These are phyloP conservation scores for Orthonychiurus folsomi DNA, from an alignment of 2,888 invertebrate genomes.

Conservation along the genomic window DNA sequence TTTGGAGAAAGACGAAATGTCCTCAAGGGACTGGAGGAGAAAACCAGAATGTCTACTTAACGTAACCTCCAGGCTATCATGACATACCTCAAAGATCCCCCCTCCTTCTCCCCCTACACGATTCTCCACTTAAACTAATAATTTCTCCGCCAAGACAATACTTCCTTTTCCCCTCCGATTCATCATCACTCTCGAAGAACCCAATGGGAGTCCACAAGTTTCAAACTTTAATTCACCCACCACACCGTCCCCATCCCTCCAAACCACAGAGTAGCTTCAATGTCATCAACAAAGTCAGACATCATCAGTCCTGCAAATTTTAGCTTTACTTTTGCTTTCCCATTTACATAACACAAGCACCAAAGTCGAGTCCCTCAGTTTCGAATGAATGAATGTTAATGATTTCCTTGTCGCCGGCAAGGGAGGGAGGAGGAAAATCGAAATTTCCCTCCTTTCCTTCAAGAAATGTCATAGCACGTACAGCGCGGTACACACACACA, in stretches of 20 bases:
- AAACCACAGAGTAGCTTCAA: too few relatives aligned
- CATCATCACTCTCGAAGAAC: not conserved
- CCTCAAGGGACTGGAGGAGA: not conserved
- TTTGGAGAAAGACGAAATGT: not conserved
- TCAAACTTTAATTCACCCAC: not conserved
- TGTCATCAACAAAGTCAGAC: not conserved
- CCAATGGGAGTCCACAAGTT: not conserved
- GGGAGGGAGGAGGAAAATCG: not conserved
- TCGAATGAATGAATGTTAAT: not conserved
- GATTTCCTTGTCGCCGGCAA: not conserved
- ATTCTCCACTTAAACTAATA: conserved; percentile 15
- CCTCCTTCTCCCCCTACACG: conserved; percentile 2
- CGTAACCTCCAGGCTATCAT: not conserved
- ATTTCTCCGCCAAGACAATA: conserved; percentile 6
- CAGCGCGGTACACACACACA: too few relatives aligned
- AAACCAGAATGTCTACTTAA: not conserved
- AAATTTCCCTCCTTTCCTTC: too few relatives aligned
- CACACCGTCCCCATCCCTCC: not conserved
- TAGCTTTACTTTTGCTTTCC: too few relatives aligned
- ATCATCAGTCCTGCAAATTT: too few relatives aligned
- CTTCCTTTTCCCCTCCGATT: too few relatives aligned
- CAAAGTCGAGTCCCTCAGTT: too few relatives aligned
- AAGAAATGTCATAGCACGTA: too few relatives aligned
- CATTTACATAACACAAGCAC: too few relatives aligned
- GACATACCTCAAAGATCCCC: not conserved